A percentile compares a stretch with the other conserved stretches of the same genome.
These are phyloP conservation scores for Oncorhynchus keta DNA, from an alignment of 2,113 vertebrate genomes.

Conservation along the genomic window DNA sequence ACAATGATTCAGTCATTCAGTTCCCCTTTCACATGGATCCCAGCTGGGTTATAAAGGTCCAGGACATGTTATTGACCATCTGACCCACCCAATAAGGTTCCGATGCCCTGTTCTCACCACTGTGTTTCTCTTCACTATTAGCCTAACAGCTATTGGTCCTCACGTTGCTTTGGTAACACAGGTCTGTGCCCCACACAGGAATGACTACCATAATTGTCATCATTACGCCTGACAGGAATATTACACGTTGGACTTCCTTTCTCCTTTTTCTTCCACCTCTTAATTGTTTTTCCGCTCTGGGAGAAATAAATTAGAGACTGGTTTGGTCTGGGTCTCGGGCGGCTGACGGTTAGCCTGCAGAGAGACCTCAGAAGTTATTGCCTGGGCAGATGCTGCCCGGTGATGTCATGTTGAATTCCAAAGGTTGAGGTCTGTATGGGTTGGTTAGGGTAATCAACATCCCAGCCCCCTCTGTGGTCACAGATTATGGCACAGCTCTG, in stretches of 20 bases:
- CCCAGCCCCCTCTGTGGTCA: conserved; percentile 5
- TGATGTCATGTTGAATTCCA: conserved; percentile 66
- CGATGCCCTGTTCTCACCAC: neutral
- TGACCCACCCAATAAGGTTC: neutral
- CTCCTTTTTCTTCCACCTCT: neutral
- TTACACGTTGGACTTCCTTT: neutral
- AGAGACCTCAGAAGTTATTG: conserved; percentile 42
- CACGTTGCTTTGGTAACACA: conserved; percentile 19
- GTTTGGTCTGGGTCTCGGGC: conserved; percentile 11
- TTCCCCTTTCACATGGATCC: neutral
- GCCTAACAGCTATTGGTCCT: neutral
- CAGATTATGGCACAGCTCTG: conserved; percentile 34
- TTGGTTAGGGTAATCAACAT: conserved; percentile 54
- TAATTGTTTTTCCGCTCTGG: conserved; percentile 31
- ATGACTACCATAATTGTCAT: conserved; percentile 12
- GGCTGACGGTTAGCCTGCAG: conserved; percentile 17
- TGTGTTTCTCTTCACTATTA: neutral
- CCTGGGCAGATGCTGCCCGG: conserved; percentile 34
- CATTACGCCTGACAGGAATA: neutral
- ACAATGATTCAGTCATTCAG: neutral
- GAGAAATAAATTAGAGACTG: conserved; percentile 32
- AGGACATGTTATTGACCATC: neutral
- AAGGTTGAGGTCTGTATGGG: conserved; percentile 30
- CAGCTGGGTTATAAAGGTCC: neutral
- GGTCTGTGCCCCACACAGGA: conserved; percentile 18